These are phyloP conservation scores for Dipodomys merriami DNA, from an alignment of 2,113 vertebrate species.

Conservation along the genomic window DNA sequence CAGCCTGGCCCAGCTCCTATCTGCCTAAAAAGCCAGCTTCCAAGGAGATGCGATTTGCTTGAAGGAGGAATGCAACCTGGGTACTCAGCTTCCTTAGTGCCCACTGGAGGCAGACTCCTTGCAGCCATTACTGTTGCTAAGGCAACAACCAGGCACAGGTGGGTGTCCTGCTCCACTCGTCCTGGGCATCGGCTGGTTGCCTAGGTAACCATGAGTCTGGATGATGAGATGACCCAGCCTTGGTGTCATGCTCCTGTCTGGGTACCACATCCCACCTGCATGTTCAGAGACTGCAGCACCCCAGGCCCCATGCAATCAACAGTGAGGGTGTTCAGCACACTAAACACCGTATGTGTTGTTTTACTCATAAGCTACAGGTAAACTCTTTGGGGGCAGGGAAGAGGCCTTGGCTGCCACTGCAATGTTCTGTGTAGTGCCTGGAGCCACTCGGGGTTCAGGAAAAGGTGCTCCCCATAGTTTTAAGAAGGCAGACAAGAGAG, in stretches of 20 bases:
- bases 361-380: background rate
- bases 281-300: background rate
- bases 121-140: slow-evolving; percentile 23
- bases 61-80: background rate
- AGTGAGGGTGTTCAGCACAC: rapidly evolving
- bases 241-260: slow-evolving; percentile 68
- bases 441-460: background rate
- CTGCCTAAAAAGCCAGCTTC: background rate
- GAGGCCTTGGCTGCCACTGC: background rate
- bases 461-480: background rate
- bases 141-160: slow-evolving; percentile 36
- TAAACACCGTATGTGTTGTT: background rate
- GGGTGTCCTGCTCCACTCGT: background rate
- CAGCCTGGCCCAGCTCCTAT: background rate
- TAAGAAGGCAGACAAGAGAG: background rate
- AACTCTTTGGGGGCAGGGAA: background rate
- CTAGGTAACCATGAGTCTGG: slow-evolving; percentile 46
- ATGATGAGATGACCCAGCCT: slow-evolving; percentile 57
- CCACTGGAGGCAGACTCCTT: background rate
- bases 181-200: slow-evolving; percentile 58
- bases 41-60: background rate
- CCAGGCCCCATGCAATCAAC: background rate
- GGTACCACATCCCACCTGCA: background rate
- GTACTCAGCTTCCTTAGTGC: background rate
- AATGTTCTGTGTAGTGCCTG: background rate